These are phyloP conservation scores for Synanthedon andrenaeformis DNA, from an alignment of 2,888 invertebrate genomes.

Conservation along the genomic window DNA sequence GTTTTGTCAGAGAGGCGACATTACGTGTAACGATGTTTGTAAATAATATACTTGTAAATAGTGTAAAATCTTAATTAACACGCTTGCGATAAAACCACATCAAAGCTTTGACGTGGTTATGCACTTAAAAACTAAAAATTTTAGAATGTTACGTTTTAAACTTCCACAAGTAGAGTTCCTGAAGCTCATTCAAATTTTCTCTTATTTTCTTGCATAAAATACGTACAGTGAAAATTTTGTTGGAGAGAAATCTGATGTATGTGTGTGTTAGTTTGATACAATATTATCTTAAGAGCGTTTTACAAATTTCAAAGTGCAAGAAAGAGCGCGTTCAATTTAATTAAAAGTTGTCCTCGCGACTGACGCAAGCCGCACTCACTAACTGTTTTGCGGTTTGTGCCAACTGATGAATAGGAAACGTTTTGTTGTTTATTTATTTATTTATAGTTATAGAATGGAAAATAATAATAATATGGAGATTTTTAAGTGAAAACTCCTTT, in stretches of 20 bases:
- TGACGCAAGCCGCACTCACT: constrained; percentile 16
- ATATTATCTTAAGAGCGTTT: constrained; percentile 34
- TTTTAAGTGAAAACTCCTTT: too few relatives aligned
- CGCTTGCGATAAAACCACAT: too few relatives aligned
- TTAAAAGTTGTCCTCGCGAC: constrained; percentile 40
- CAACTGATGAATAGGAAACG: constrained; percentile 22
- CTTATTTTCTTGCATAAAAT: not conserved
- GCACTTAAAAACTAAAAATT: not conserved
- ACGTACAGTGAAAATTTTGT: not conserved
- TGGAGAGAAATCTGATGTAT: not conserved
- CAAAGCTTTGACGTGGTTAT: not conserved
- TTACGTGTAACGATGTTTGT: too few relatives aligned
- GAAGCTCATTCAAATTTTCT: not conserved
- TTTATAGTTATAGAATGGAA: not conserved
- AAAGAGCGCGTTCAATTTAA: constrained; percentile 37
- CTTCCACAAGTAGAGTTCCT: not conserved
- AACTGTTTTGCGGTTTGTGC: constrained; percentile 20
- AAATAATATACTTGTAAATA: too few relatives aligned
- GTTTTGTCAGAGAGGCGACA: too few relatives aligned
- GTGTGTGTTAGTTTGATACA: constrained; percentile 16
- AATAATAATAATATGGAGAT: too few relatives aligned
- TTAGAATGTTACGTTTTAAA: not conserved
- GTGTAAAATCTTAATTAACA: too few relatives aligned
- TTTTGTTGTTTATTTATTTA: not conserved
- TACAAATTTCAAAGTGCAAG: constrained; percentile 38